Evolutionary conservation across 2,113 vertebrate species (phyloP).

Genomic region (Halcyon senegalensis): DNA sequence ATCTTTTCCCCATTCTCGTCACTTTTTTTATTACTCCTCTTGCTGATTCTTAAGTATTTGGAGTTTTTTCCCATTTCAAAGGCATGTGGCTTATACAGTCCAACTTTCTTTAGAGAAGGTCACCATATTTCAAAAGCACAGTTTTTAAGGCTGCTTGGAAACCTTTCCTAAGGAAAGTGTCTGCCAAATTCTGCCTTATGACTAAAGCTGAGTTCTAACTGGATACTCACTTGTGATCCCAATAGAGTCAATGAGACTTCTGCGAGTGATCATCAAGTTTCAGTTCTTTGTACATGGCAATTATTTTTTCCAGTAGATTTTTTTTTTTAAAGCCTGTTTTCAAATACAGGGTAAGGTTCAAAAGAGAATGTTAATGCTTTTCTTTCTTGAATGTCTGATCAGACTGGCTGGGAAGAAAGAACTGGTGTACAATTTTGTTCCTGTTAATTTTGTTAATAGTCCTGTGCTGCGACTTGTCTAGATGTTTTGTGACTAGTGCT

Average conservation of each 20-base stretch:
- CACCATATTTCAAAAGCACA: background rate
- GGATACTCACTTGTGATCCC: background rate
- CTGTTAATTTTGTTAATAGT: slow-evolving; percentile 23
- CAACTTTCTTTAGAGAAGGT: background rate
- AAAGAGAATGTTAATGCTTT: background rate
- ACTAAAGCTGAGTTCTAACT: background rate
- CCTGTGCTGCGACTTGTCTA: slow-evolving; percentile 9
- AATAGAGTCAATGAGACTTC: background rate
- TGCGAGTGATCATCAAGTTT: background rate
- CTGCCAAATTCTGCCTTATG: background rate
- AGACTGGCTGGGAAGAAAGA: background rate
- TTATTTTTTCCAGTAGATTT: background rate
- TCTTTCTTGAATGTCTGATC: slow-evolving; percentile 5
- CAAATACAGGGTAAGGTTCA: background rate
- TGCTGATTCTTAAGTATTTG: background rate
- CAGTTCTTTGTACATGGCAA: background rate
- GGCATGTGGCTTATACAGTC: background rate
- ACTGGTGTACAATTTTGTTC: background rate
- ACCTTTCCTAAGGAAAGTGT: background rate
- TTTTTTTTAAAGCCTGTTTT: slow-evolving; percentile 1
- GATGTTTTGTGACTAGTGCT: slow-evolving; percentile 59
- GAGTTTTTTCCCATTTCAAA: background rate
- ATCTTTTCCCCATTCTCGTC: background rate
- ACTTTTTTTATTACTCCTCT: background rate
- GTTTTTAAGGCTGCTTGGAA: background rate